These are phyloP conservation scores for Toxotes lorentzi DNA, from an alignment of 2,797 vertebrate genomes.

Conservation along the genomic window DNA sequence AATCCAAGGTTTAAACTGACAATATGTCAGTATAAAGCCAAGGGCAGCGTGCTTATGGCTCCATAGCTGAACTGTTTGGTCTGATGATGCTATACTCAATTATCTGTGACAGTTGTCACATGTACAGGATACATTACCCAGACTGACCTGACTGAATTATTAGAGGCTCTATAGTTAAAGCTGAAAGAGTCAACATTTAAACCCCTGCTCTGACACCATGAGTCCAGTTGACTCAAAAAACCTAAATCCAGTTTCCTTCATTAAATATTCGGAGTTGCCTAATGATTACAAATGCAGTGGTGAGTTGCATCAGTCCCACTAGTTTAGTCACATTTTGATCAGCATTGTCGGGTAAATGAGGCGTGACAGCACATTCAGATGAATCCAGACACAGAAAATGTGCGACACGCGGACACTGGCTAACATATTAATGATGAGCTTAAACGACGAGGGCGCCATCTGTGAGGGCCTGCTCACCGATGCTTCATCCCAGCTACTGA, in stretches of 20 bases:
- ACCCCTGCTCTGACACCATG: neutral
- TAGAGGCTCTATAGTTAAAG: neutral
- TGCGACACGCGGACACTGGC: neutral
- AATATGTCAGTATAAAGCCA: constrained; percentile 29
- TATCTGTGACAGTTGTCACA: neutral
- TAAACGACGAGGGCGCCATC: neutral
- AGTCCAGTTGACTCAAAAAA: neutral
- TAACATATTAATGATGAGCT: constrained; percentile 1
- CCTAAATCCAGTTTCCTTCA: constrained; percentile 4
- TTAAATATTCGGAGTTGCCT: constrained; percentile 14
- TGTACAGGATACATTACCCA: neutral
- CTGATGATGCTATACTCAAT: neutral
- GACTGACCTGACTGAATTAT: neutral
- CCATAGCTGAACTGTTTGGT: neutral
- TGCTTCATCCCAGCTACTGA: neutral
- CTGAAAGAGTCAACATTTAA: neutral
- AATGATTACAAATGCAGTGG: neutral
- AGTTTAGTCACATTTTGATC: constrained; percentile 19
- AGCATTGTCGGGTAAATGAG: constrained; percentile 11
- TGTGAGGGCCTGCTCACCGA: neutral
- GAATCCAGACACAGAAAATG: constrained; percentile 9
- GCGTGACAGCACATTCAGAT: constrained; percentile 30
- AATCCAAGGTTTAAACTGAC: constrained; percentile 51
- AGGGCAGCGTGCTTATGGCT: constrained; percentile 21
- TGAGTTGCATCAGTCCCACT: constrained; percentile 31